A percentile compares a stretch with the other conserved stretches of the same genome.
Evolutionary conservation across 1,140 invertebrate species (phyloP).

Genomic region (Vanessa tameamea): DNA sequence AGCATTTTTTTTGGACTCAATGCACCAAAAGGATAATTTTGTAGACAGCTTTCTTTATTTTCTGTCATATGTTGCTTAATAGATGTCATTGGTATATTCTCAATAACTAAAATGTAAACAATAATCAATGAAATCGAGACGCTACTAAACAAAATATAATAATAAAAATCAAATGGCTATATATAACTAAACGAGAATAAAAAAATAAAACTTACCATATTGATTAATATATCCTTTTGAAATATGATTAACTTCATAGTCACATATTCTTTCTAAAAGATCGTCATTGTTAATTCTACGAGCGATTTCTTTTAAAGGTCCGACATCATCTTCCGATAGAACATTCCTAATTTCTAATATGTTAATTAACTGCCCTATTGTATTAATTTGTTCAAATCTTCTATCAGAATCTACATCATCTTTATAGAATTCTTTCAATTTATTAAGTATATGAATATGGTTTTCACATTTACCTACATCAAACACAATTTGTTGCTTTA

Average conservation of each 20-base stretch:
- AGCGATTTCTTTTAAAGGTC: conserved; percentile 59
- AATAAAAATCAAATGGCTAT: too few relatives aligned
- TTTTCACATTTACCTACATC: conserved; percentile 51
- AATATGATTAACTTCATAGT: conserved; percentile 51
- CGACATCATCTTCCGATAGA: conserved; percentile 63
- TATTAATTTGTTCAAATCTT: conserved; percentile 59
- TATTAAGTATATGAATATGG: conserved; percentile 50
- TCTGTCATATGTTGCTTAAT: conserved; percentile 13
- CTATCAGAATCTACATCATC: conserved; percentile 66
- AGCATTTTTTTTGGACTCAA: conserved; percentile 53
- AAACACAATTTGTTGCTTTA: conserved; percentile 59
- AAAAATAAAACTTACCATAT: conserved; percentile 55
- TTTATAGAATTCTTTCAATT: conserved; percentile 62
- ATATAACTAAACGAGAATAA: background rate
- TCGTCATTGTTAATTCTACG: conserved; percentile 47
- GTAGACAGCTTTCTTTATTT: conserved; percentile 33
- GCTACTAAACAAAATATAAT: background rate
- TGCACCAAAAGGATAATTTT: conserved; percentile 40
- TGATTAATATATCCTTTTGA: conserved; percentile 45
- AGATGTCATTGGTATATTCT: conserved; percentile 13
- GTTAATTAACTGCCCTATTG: conserved; percentile 57
- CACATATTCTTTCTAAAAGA: conserved; percentile 49
- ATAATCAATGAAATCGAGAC: background rate
- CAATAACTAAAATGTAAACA: conserved; percentile 30
- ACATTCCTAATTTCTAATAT: conserved; percentile 68